Base-by-base conservation (phyloP, 2,888 invertebrate genomes). In the Lydus trimaculatus region DNA sequence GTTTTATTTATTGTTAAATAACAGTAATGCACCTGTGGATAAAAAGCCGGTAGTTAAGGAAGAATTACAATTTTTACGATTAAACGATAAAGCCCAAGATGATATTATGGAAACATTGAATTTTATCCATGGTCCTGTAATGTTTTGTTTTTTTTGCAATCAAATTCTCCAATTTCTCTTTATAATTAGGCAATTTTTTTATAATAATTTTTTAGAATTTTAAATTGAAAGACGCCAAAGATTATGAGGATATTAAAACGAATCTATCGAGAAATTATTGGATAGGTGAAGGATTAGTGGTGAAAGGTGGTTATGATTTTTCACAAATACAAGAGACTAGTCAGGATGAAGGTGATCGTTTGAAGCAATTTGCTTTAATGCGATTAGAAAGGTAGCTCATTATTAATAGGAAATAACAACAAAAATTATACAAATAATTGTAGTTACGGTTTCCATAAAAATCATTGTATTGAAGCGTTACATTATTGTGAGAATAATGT, bases 381-480 rank as follows among this genome's bases (percentile, higher is more conserved):
- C 91, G 93, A 80, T 86, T 94, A 77, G 91, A 92, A 85, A 92
- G 90, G 90, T 92, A 60, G 43, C 23, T 39, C 11, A 63, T 56
- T 25, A 31, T 25, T 15, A 25, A 43, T 48, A 31, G 23, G 23
- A 43, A 62, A 62, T 56, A 15, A 52, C 8, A 5, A 63, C 3
- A 23, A 31, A 13, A 65, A 28, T 33, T 20, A 31, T 33, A n/a
- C 2, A 6, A 15, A 23, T 52, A 23, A 39, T 86, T 88, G 74
- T 83, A 91, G 91, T 80, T 93, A 91, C 81, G 92, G 94, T 71
- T 95, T 94, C 80, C 91, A 92, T 73, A 88, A 89, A 78, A 85
- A 87, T 2, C 94, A 95, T 81, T 94, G 94, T 82, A 80, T 88
- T 43, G 94, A 94, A 86, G 94, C 93, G 8, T 87, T 94, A 73